Conservation (phyloP, 2,113 vertebrate genomes). For the Scartelaos histophorus region DNA sequence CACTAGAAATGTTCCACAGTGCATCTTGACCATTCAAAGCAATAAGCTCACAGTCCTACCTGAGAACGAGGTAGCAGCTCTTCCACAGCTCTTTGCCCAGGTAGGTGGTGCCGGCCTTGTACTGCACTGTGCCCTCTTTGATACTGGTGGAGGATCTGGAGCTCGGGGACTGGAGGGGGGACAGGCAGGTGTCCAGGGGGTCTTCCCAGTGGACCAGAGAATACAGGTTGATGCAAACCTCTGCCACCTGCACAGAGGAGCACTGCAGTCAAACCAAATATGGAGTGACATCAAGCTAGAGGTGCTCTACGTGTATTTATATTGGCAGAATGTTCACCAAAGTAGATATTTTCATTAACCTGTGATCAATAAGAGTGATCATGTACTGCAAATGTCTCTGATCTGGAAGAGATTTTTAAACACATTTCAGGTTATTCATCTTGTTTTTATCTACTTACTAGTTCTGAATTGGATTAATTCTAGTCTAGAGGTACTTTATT, state of each 20-base stretch:
- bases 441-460: too few relatives aligned
- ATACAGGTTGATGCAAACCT: constrained; percentile 85
- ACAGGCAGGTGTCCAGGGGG: constrained; percentile 82
- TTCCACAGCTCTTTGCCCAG: constrained; percentile 96
- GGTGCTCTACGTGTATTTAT: too few relatives aligned
- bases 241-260: constrained; percentile 73
- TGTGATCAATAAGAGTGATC: too few relatives aligned
- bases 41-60: constrained; percentile 67
- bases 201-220: constrained; percentile 97
- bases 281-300: background rate
- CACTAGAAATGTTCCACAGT: too few relatives aligned
- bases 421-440: too few relatives aligned
- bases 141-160: constrained; percentile 53
- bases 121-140: constrained; percentile 90
- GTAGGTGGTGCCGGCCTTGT: constrained; percentile 88
- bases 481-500: too few relatives aligned
- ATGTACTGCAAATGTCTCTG: too few relatives aligned
- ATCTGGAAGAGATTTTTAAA: too few relatives aligned
- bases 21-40: background rate
- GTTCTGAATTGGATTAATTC: too few relatives aligned
- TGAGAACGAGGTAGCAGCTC: constrained; percentile 92
- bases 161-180: constrained; percentile 60
- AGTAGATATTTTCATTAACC: too few relatives aligned
- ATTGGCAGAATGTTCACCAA: too few relatives aligned
- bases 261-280: background rate